Evolutionary conservation across 2,797 vertebrate genomes (phyloP).

Genomic region (Lutjanus argentimaculatus): DNA sequence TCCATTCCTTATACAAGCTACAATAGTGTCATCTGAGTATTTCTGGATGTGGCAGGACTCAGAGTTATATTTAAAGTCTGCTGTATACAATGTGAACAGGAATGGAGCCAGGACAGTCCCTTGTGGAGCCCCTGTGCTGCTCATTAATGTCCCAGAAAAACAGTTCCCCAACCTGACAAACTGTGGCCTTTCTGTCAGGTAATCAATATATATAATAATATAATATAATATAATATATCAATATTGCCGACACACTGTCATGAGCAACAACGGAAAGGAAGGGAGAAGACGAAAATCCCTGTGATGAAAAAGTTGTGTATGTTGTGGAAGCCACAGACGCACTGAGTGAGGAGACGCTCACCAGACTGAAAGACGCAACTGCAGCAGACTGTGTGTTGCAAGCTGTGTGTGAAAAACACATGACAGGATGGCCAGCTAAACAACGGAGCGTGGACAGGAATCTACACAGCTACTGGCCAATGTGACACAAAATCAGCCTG

Average conservation of each 20-base stretch:
- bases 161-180: no score
- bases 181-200: no score
- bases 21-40: no score
- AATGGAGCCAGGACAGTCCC: no score
- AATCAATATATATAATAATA: no score
- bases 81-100: no score
- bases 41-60: no score
- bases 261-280: not conserved
- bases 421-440: not conserved
- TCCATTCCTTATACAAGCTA: no score
- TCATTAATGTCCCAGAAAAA: no score
- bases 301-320: not conserved
- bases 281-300: not conserved
- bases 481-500: not conserved
- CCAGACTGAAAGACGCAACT: not conserved
- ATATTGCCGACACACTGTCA: slow-evolving; percentile 4
- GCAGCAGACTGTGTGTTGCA: not conserved
- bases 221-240: no score
- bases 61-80: no score
- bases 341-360: not conserved
- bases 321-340: not conserved
- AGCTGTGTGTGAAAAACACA: not conserved
- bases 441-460: not conserved
- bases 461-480: not conserved
- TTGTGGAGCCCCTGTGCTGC: no score